These are phyloP conservation scores for Heptranchias perlo DNA, from an alignment of 2,113 vertebrate species.

Conservation along the genomic window DNA sequence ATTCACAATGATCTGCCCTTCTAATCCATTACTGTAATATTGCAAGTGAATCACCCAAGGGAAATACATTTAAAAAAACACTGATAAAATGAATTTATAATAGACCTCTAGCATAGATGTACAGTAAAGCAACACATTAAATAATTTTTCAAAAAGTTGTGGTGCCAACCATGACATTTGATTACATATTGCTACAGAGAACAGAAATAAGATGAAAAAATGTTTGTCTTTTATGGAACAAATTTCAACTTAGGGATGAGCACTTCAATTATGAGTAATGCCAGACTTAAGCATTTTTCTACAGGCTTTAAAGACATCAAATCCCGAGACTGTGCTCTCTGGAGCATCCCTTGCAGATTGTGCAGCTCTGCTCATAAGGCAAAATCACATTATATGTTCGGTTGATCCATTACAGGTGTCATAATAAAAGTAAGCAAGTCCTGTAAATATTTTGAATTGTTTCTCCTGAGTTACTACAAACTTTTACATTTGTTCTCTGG, in stretches of 20 bases:
- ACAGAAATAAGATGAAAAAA: not conserved
- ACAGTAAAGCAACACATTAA: not conserved
- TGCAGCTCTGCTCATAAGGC: not conserved
- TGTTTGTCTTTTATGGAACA: slow-evolving; percentile 16
- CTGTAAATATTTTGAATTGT: not conserved
- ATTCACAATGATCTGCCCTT: not conserved
- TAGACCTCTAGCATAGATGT: not conserved
- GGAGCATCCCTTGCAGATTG: not conserved
- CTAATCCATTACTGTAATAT: not conserved
- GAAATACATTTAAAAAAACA: not conserved
- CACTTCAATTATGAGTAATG: not conserved
- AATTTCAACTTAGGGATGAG: not conserved
- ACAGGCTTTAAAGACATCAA: not conserved
- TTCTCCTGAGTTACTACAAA: not conserved
- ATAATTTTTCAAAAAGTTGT: not conserved
- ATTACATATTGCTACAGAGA: not conserved
- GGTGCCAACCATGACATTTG: not conserved
- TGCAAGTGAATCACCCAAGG: too few relatives aligned
- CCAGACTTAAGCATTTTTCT: not conserved
- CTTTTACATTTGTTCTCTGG: too few relatives aligned
- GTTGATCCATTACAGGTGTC: not conserved
- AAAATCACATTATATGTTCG: not conserved
- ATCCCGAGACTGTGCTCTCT: not conserved
- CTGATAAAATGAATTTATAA: not conserved
- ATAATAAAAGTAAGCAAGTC: not conserved